Percentiles rank a stretch among this genome's conserved stretches.
phyloP scores from a whole-genome alignment of 1,140 invertebrate genomes.

The Palaemon carinicauda region DNA sequence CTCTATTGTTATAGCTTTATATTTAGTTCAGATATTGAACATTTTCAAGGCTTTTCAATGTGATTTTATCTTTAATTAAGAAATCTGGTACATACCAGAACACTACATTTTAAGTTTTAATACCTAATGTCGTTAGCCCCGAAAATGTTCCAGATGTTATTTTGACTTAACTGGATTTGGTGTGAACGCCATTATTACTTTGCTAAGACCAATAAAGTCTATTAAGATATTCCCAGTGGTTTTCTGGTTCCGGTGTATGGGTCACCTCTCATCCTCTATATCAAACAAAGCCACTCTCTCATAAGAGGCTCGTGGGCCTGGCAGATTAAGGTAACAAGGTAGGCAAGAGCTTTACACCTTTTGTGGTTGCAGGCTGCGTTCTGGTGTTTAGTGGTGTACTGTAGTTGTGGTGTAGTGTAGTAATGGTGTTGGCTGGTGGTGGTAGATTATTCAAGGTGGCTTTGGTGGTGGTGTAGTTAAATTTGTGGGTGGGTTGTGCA shows the following conservation, averaged over 20 bases:
- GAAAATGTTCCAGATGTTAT: conserved; percentile 55
- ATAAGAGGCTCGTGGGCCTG: conserved; percentile 55
- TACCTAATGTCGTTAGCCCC: conserved; percentile 39
- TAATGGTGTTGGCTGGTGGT: background rate
- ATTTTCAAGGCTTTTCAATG: conserved; percentile 49
- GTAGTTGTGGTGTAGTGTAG: conserved; percentile 36
- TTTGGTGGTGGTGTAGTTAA: conserved; percentile 31
- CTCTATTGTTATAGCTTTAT: conserved; percentile 55
- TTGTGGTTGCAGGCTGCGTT: conserved; percentile 56
- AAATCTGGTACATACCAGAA: conserved; percentile 48
- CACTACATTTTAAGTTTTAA: conserved; percentile 42
- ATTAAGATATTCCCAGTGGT: conserved; percentile 56
- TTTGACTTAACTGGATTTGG: conserved; percentile 55
- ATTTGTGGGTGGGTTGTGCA: conserved; percentile 21
- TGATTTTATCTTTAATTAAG: conserved; percentile 28
- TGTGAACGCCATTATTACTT: conserved; percentile 54
- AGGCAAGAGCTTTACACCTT: conserved; percentile 56
- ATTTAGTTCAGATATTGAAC: conserved; percentile 56
- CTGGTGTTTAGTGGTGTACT: conserved; percentile 47
- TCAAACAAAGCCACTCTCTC: conserved; percentile 54
- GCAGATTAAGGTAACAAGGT: conserved; percentile 56
- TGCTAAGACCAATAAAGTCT: conserved; percentile 56
- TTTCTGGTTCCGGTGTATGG: conserved; percentile 56
- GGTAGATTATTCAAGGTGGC: conserved; percentile 20
- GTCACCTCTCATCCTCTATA: conserved; percentile 55